Base-by-base conservation (phyloP, 2,888 invertebrate species). In the Agrilus mali region DNA sequence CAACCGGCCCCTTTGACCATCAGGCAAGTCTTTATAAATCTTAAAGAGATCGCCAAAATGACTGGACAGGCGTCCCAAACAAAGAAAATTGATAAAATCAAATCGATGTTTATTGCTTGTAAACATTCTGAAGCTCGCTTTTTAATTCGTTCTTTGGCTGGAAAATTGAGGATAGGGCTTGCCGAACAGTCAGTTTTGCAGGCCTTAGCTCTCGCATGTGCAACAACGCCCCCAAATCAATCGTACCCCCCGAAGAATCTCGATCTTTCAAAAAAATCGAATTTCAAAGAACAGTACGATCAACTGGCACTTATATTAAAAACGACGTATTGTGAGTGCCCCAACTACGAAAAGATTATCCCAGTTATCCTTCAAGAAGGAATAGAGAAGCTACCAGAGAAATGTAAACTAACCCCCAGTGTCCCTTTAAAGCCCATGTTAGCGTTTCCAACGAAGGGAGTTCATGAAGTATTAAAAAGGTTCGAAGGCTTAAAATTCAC, bases 401-500 rank as follows among this genome's bases (percentile, higher is more conserved):
- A 81, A 58, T 97, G 97, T 65, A 83, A 83, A 56, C 75, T 97
- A 44, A 80, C 85, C 16, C 93, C 94, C 10, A 94, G 94, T 40
- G 77, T 95, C 52, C 98, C 98, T 10, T 72, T 98, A 50, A 92
- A 95, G 64, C 98, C 98, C 1, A 98, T 98, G 98, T 72, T 98
- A 58, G 98, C 98, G 0, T 96, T 97, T 62, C 97, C 98, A 3
- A 94, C 97, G 0, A 89, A 86, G 64, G 95, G 94, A 3, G 86
- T 97, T 2, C 77, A 80, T 49, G 94, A 95, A 64, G 86, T 96
- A 4, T 67, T 96, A 42, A 75, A 79, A 46, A 75, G 90, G 57
- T 79, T 65, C 45, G 66, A 67, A 46, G 82, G 83, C 12, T 74
- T 85, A 50, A 77, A 80, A 56, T 97, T 99, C 65, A 96, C 96